Evolutionary conservation across 2,888 invertebrate species (phyloP).

Genomic region (Sipha maydis): DNA sequence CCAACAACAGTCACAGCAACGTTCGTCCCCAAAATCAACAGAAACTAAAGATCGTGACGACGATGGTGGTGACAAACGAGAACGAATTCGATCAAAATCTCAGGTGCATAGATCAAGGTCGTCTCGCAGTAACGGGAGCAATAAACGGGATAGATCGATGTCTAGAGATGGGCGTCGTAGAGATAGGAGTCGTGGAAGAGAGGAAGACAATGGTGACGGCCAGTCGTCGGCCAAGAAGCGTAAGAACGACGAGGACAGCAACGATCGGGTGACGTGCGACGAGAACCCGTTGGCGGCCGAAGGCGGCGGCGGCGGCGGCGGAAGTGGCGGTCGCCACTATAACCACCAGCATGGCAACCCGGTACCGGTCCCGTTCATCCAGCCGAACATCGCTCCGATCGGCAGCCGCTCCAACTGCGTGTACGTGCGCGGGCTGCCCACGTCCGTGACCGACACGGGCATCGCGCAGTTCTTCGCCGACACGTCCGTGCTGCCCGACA

Average conservation of each 20-base stretch:
- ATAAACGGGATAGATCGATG: conserved; percentile 70
- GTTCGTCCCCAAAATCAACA: conserved; percentile 1
- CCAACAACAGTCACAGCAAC: background rate
- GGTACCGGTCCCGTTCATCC: conserved; percentile 68
- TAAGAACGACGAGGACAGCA: too few species aligned
- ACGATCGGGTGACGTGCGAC: conserved; percentile 14
- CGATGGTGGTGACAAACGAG: conserved; percentile 31
- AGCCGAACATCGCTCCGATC: too few species aligned
- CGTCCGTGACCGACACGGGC: too few species aligned
- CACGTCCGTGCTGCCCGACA: too few species aligned
- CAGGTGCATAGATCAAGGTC: conserved; percentile 71
- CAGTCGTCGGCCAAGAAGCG: too few species aligned
- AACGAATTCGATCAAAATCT: conserved; percentile 65
- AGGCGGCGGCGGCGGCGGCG: background rate
- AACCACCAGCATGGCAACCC: background rate
- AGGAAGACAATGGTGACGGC: conserved; percentile 49
- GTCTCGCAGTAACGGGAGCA: conserved; percentile 68
- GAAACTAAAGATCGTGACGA: conserved; percentile 47
- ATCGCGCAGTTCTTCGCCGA: too few species aligned
- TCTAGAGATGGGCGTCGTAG: conserved; percentile 69
- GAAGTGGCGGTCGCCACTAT: too few species aligned
- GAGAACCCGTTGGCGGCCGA: background rate
- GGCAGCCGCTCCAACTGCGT: too few species aligned
- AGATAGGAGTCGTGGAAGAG: conserved; percentile 68
- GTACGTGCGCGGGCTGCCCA: too few species aligned